Evolutionary conservation across 2,113 vertebrate species (phyloP).

Genomic region (Strix aluco): DNA sequence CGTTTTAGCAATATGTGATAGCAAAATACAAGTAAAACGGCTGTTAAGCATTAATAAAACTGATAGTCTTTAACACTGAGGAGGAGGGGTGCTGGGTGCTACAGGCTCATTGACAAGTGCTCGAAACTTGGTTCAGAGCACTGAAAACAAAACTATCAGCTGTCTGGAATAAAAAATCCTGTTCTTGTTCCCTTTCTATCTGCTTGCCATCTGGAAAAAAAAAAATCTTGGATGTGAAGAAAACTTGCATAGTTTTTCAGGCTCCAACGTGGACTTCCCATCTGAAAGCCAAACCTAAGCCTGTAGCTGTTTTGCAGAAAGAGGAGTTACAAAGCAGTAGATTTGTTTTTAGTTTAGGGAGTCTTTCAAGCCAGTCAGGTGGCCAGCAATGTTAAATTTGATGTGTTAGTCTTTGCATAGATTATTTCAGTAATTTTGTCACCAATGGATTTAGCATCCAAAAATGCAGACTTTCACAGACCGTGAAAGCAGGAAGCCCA

Average conservation of each 20-base stretch:
- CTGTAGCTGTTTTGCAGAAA: neutral
- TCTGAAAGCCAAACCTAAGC: neutral
- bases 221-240: neutral
- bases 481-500: neutral
- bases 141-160: neutral
- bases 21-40: neutral
- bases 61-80: too few relatives aligned
- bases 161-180: neutral
- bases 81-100: neutral
- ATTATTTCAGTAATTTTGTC: neutral
- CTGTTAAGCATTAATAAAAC: neutral
- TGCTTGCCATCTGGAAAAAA: neutral
- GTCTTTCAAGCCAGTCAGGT: neutral
- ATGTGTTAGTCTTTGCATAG: neutral
- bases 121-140: neutral
- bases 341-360: neutral
- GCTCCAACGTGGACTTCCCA: rapidly evolving
- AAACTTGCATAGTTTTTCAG: neutral
- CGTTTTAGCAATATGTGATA: too few relatives aligned
- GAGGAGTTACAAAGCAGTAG: neutral
- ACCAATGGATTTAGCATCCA: neutral
- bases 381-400: neutral
- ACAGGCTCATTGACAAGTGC: neutral
- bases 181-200: neutral
- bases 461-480: neutral